Evolutionary conservation across 1,140 invertebrate species (phyloP).

Genomic region (Andrena cerasifolii): DNA sequence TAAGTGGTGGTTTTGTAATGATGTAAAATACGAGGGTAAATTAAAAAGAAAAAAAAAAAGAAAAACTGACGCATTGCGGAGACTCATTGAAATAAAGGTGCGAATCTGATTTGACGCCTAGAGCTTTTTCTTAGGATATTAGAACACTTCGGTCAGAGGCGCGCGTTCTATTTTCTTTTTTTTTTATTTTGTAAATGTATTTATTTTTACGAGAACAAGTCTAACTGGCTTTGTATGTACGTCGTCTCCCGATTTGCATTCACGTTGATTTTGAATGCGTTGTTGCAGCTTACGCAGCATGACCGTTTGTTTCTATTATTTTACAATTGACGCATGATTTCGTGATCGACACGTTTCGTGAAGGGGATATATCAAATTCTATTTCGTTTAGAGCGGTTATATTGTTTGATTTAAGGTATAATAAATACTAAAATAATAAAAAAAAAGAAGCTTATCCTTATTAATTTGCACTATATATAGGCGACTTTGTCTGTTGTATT

Average conservation of each 20-base stretch:
- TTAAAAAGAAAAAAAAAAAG: constrained; percentile 22
- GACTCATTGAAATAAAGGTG: constrained; percentile 43
- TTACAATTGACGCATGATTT: neutral
- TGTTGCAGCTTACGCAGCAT: neutral
- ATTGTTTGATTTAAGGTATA: constrained; percentile 20
- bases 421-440: constrained; percentile 41
- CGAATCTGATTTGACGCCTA: constrained; percentile 37
- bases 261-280: constrained; percentile 2
- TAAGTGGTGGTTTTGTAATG: constrained; percentile 48
- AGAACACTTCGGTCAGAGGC: neutral
- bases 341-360: neutral
- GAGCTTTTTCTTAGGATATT: constrained; percentile 6
- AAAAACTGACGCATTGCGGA: constrained; percentile 10
- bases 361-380: neutral
- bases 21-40: constrained; percentile 48
- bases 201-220: constrained; percentile 22
- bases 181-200: neutral
- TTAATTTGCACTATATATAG: constrained; percentile 20
- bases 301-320: constrained; percentile 23
- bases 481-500: neutral
- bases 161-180: neutral
- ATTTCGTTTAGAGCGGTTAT: constrained; percentile 27
- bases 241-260: neutral
- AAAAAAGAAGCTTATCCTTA: constrained; percentile 12
- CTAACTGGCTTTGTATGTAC: neutral